Percentiles rank a stretch among this genome's conserved stretches.
These are phyloP conservation scores for Actenoides lindsayi DNA, from an alignment of 2,113 vertebrate genomes.

Conservation along the genomic window DNA sequence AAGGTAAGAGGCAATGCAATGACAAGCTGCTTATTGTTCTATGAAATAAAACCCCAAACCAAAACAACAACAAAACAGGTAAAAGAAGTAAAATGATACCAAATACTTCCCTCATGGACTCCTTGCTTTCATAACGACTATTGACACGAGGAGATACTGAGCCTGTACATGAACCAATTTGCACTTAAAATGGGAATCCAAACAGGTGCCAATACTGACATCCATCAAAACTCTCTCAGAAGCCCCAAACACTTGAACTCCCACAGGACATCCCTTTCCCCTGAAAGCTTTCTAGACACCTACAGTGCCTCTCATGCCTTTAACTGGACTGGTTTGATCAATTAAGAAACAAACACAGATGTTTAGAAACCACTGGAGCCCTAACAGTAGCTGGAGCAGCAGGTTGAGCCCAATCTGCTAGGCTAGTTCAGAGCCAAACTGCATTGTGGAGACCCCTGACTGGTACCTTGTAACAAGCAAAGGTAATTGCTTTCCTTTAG, in stretches of 20 bases:
- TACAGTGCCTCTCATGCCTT: not conserved
- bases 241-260: not conserved
- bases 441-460: rapidly evolving
- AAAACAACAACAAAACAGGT: not conserved
- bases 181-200: not conserved
- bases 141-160: not conserved
- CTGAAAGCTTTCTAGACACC: not conserved
- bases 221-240: not conserved
- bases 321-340: not conserved
- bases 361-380: not conserved
- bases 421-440: not conserved
- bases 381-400: not conserved
- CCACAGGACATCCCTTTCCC: not conserved
- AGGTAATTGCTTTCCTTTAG: not conserved
- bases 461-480: not conserved
- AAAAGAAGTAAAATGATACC: not conserved
- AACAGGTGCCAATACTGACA: not conserved
- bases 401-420: not conserved
- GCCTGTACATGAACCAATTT: not conserved
- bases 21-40: not conserved
- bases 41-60: not conserved
- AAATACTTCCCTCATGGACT: not conserved
- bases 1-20: not conserved
- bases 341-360: not conserved
- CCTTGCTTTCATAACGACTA: not conserved